Evolutionary conservation across 2,888 invertebrate genomes (phyloP).

Genomic region (Lottia scabra): DNA sequence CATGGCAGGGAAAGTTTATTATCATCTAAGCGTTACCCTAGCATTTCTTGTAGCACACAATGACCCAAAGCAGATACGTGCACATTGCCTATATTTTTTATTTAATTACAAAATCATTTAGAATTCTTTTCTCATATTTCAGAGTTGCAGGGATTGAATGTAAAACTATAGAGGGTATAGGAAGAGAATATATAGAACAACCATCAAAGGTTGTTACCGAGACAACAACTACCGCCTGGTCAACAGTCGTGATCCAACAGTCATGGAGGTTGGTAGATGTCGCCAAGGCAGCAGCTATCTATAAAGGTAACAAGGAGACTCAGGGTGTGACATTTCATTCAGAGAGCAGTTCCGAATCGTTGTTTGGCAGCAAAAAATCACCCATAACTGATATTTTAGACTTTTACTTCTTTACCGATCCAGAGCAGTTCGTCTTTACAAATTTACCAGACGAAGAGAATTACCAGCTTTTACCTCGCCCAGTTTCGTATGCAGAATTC

Average conservation of each 20-base stretch:
- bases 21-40: too few relatives aligned
- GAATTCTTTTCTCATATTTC: not conserved
- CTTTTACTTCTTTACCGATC: slow-evolving; percentile 53
- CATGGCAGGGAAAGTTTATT: too few relatives aligned
- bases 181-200: not conserved
- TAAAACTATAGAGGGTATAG: not conserved
- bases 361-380: not conserved
- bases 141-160: not conserved
- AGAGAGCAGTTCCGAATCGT: not conserved
- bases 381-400: slow-evolving; percentile 25
- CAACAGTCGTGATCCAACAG: not conserved
- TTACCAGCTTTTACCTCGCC: slow-evolving; percentile 51
- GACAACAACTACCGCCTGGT: not conserved
- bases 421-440: slow-evolving; percentile 49
- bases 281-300: not conserved
- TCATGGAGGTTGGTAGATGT: not conserved
- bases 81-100: too few relatives aligned
- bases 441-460: slow-evolving; percentile 51
- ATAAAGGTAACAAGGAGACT: not conserved
- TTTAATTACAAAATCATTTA: not conserved
- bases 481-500: slow-evolving; percentile 44
- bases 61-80: too few relatives aligned
- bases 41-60: too few relatives aligned
- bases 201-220: not conserved
- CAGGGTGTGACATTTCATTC: not conserved